These are phyloP conservation scores for Epinotia ramella DNA, from an alignment of 2,888 invertebrate genomes.

Conservation along the genomic window DNA sequence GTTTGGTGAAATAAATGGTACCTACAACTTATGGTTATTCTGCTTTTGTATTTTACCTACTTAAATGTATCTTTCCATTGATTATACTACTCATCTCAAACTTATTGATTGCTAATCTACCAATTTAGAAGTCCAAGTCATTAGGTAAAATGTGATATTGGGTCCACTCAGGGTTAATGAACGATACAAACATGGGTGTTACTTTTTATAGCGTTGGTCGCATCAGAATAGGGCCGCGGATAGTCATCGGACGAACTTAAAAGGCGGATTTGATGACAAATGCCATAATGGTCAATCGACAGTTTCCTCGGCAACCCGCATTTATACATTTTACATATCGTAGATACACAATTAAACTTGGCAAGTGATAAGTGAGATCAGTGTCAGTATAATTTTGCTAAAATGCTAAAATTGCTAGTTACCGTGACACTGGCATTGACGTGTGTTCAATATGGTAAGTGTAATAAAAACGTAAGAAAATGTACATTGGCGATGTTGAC, in stretches of 20 bases:
- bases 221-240: slow-evolving; percentile 47
- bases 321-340: too few species aligned
- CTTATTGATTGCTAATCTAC: too few species aligned
- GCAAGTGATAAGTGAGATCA: not conserved
- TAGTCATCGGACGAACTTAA: slow-evolving; percentile 54
- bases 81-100: too few species aligned
- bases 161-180: too few species aligned
- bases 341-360: not conserved
- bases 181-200: not conserved
- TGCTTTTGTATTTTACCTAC: not conserved
- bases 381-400: not conserved
- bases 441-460: slow-evolving; percentile 45
- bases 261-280: slow-evolving; percentile 40
- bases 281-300: slow-evolving; percentile 10
- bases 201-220: slow-evolving; percentile 22
- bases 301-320: slow-evolving; percentile 11
- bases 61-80: too few species aligned
- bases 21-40: slow-evolving; percentile 7
- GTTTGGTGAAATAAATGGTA: slow-evolving; percentile 14
- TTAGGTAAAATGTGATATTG: too few species aligned
- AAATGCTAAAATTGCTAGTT: slow-evolving; percentile 23
- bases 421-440: slow-evolving; percentile 26
- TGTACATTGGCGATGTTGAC: too few species aligned
- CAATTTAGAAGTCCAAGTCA: too few species aligned
- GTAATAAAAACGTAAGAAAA: not conserved